phyloP scores from a whole-genome alignment of 2,888 invertebrate species.

The Leptopilina myrica region DNA sequence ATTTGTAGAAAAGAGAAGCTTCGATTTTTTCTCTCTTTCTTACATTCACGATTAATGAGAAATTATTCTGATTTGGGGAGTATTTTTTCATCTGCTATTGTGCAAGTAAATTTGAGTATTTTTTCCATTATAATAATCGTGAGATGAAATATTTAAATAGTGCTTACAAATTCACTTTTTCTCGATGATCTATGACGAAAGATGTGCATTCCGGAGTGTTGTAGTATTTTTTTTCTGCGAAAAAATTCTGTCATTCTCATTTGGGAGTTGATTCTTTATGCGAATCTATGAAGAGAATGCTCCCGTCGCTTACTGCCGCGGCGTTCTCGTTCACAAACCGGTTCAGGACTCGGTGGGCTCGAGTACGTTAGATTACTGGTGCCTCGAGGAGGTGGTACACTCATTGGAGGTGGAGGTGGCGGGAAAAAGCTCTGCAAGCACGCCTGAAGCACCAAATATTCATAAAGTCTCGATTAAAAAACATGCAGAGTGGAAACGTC shows the following conservation, averaged over 20 bases:
- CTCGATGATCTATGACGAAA: slow-evolving; percentile 46
- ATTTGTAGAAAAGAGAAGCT: slow-evolving; percentile 30
- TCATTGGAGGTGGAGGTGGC: slow-evolving; percentile 75
- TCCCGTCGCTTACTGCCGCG: slow-evolving; percentile 74
- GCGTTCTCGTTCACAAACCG: slow-evolving; percentile 72
- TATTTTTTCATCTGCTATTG: background rate
- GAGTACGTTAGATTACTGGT: slow-evolving; percentile 74
- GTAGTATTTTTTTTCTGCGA: no score
- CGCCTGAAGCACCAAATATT: slow-evolving; percentile 63
- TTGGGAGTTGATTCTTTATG: slow-evolving; percentile 64
- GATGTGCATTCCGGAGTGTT: slow-evolving; percentile 30
- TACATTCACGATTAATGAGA: background rate
- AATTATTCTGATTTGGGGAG: no score
- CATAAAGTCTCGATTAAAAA: slow-evolving; percentile 31
- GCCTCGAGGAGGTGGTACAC: slow-evolving; percentile 71
- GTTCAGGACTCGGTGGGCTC: slow-evolving; percentile 75
- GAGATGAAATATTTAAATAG: no score
- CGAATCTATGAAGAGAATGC: slow-evolving; percentile 74
- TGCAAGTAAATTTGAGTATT: slow-evolving; percentile 21
- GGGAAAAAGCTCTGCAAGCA: slow-evolving; percentile 76
- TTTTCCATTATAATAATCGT: no score
- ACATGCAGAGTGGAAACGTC: slow-evolving; percentile 33
- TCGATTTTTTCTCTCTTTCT: background rate
- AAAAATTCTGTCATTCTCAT: slow-evolving; percentile 46
- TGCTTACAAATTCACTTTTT: slow-evolving; percentile 30